These are phyloP conservation scores for Adelphocoris suturalis DNA, from an alignment of 2,888 invertebrate genomes.

Conservation along the genomic window DNA sequence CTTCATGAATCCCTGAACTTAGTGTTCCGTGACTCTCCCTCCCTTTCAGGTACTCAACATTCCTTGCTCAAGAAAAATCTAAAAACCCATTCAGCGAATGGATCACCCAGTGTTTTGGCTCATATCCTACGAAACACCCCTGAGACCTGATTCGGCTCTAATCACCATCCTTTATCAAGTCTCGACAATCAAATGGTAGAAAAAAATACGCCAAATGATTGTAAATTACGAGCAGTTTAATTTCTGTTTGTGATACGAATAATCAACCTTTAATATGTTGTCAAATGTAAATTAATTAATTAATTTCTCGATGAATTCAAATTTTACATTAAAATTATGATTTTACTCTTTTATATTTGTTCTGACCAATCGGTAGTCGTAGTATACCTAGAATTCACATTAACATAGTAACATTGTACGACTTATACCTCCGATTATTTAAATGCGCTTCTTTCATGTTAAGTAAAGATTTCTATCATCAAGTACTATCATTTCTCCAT, in stretches of 20 bases:
- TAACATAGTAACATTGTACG: not conserved
- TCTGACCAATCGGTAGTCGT: not conserved
- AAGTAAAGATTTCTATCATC: not conserved
- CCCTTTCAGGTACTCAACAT: not conserved
- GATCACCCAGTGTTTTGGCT: not conserved
- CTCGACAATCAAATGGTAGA: not conserved
- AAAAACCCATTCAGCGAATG: not conserved
- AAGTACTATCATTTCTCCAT: too few relatives aligned
- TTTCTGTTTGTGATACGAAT: not conserved
- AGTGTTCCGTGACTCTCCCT: not conserved
- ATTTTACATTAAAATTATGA: not conserved
- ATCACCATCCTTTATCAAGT: not conserved
- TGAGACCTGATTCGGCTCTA: not conserved
- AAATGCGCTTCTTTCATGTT: constrained; percentile 11
- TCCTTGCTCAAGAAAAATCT: constrained; percentile 11
- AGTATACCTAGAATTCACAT: not conserved
- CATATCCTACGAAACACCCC: not conserved
- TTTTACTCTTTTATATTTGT: not conserved
- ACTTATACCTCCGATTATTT: not conserved
- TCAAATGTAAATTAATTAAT: not conserved
- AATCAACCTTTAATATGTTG: too few relatives aligned
- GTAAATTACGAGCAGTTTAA: not conserved
- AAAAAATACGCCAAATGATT: not conserved
- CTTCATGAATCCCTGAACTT: not conserved
- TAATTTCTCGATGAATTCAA: not conserved